Conservation (phyloP, 2,888 invertebrate species). For the Syrista parreyssii region DNA sequence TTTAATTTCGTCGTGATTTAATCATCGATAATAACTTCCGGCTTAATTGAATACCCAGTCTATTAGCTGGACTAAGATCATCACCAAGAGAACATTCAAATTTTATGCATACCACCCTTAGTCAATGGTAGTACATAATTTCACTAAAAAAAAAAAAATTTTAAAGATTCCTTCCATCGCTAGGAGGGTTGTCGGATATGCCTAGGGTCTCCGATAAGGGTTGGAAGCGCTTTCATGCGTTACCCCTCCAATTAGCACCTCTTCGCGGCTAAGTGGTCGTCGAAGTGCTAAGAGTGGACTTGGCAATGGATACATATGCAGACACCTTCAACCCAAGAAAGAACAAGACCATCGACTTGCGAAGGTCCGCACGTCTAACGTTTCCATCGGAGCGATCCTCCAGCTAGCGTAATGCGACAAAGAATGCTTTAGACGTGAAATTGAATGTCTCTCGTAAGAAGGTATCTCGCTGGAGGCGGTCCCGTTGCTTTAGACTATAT, state of each 20-base stretch:
- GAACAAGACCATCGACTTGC: background rate
- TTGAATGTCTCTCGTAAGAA: background rate
- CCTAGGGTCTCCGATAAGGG: background rate
- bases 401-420: background rate
- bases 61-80: background rate
- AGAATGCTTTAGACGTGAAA: background rate
- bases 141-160: background rate
- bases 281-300: conserved; percentile 30
- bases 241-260: conserved; percentile 50
- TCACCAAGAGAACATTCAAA: background rate
- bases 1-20: background rate
- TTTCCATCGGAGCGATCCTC: background rate
- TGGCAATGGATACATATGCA: background rate
- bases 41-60: background rate
- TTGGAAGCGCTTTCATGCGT: conserved; percentile 42
- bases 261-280: conserved; percentile 48
- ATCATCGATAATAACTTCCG: background rate
- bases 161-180: background rate
- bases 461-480: background rate
- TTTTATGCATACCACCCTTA: background rate
- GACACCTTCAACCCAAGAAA: background rate
- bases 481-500: conserved; percentile 25
- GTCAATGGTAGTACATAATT: background rate
- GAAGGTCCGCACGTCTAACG: background rate
- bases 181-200: background rate